Evolutionary conservation across 2,888 invertebrate species (phyloP), one percentile per base, ranked within the genome.

Genomic region (Leptinotarsa peninsularis): DNA sequence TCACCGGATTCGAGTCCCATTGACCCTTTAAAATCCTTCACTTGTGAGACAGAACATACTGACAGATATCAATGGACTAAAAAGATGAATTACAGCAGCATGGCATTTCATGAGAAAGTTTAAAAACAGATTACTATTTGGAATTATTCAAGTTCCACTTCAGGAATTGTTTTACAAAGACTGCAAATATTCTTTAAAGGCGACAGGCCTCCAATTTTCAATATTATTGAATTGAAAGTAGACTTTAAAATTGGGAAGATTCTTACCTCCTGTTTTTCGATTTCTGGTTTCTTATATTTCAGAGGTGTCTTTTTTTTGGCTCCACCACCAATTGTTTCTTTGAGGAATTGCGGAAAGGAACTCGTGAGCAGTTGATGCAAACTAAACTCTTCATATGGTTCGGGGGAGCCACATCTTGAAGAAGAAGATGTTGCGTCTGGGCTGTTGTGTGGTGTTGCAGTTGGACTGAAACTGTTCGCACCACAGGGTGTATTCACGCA

Each of bases 391-490:
- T 80, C 89, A 84, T 83, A 76, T 17, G 76, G 90, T 18, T 91
- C 90, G 13, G 93, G 93, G 0, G 93, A 93, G 17, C 89, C 89
- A 67, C 90, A 88, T 60, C 78, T 72, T 18, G 91, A 89, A 1
- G 89, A 87, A 1, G 91, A 90, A 1, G 93, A 93, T 49, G 93
- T 88, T 58, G 92, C 92, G 82, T 93, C 93, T 1, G 96, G 96
- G 85, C 95, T 95, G 87, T 96, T 96, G 85, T 95, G 94, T 2
- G 96, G 96, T 7, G 96, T 96, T 10, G 95, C 95, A 0, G 96
- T 96, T 4, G 96, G 95, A 10, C 94, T 91, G 87, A 91, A 95
- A 84, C 90, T 92, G 79, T 91, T 91, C 3, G 90, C 89, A 49
- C 91, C 92, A 63, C 90, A 91, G 10, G 94, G 93, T 4, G 93